Evolutionary conservation across 2,888 invertebrate genomes (phyloP).

Genomic region (Parthenolecanium corni): DNA sequence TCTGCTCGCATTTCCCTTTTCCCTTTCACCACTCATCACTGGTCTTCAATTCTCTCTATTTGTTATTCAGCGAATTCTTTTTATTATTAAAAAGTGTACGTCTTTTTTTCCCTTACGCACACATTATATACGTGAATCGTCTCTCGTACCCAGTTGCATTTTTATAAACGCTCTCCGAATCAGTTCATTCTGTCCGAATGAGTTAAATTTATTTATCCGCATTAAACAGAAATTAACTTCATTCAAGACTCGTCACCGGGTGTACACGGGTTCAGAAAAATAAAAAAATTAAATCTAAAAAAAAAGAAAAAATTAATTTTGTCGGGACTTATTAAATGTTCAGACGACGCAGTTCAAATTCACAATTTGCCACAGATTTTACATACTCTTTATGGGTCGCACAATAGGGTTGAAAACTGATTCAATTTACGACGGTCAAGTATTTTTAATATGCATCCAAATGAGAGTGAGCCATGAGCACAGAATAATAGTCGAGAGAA

Average conservation of each 20-base stretch:
- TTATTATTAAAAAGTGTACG: conserved; percentile 18
- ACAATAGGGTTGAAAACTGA: no score
- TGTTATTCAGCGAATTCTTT: conserved; percentile 23
- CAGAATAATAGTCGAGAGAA: no score
- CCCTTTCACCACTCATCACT: background rate
- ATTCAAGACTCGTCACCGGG: background rate
- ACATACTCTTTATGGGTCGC: no score
- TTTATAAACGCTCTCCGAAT: conserved; percentile 16
- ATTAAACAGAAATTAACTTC: conserved; percentile 9
- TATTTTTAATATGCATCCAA: no score
- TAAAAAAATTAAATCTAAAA: no score
- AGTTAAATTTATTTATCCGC: conserved; percentile 28
- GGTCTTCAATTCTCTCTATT: conserved; percentile 4
- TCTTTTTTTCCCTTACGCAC: background rate
- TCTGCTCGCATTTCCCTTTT: conserved; percentile 1
- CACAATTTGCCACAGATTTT: no score
- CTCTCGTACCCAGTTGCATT: background rate
- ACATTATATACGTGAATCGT: no score
- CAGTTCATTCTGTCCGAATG: conserved; percentile 24
- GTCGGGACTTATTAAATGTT: no score
- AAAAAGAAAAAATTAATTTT: no score
- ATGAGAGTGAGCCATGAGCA: no score
- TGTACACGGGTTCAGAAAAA: background rate
- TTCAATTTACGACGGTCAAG: no score
- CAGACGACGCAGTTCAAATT: no score